Conservation (phyloP, 2,888 invertebrate genomes). For the Stenodema calcarata region DNA sequence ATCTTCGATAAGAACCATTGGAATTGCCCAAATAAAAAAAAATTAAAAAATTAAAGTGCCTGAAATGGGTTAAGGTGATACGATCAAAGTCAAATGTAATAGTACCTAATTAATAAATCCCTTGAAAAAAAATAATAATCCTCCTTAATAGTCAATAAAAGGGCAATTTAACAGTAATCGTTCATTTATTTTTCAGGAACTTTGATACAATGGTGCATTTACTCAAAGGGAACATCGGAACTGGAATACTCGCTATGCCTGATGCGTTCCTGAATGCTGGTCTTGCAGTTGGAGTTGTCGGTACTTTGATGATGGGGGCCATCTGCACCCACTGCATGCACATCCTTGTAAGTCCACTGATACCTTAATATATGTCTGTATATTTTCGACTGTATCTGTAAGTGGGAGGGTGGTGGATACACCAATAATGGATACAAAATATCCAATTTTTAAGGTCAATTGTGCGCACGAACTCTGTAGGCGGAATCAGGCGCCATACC, state of each 20-base stretch:
- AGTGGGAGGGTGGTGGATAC: too few relatives aligned
- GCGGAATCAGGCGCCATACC: conserved; percentile 71
- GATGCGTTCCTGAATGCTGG: conserved; percentile 92
- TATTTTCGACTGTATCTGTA: too few relatives aligned
- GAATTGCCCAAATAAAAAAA: too few relatives aligned
- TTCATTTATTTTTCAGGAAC: conserved; percentile 61
- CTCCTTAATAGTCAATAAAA: background rate
- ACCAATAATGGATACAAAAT: too few relatives aligned
- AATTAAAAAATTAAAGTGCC: too few relatives aligned
- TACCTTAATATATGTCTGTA: background rate
- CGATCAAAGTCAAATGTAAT: too few relatives aligned
- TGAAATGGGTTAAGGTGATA: too few relatives aligned
- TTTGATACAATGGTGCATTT: conserved; percentile 69
- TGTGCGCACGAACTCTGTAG: conserved; percentile 79
- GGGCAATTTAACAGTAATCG: background rate
- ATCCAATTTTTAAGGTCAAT: conserved; percentile 61
- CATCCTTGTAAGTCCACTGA: conserved; percentile 69
- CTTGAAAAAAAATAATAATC: too few relatives aligned
- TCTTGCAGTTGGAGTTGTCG: conserved; percentile 80
- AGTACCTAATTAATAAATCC: too few relatives aligned
- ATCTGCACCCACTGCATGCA: conserved; percentile 95
- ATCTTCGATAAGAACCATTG: too few relatives aligned
- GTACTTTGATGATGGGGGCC: conserved; percentile 82
- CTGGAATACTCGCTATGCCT: conserved; percentile 97
- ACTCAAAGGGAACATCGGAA: conserved; percentile 72